These are phyloP conservation scores for Ochropleura leucogaster DNA, from an alignment of 2,888 invertebrate species.

Conservation along the genomic window DNA sequence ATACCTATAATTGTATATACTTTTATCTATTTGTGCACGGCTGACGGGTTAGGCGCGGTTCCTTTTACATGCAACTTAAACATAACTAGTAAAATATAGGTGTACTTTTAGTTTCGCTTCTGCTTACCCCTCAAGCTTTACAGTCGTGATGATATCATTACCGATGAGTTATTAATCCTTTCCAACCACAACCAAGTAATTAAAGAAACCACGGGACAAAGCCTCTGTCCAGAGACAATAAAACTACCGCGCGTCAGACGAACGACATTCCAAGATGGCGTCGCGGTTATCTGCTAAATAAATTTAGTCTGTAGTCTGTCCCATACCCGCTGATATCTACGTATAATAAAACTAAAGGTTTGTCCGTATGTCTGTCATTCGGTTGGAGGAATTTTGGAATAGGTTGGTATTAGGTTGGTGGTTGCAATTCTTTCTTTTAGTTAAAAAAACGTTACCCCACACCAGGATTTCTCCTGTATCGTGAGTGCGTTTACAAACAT, in stretches of 20 bases:
- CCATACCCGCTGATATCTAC: constrained; percentile 47
- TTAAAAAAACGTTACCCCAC: too few relatives aligned
- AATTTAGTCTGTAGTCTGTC: constrained; percentile 68
- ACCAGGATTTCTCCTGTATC: too few relatives aligned
- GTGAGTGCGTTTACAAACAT: too few relatives aligned
- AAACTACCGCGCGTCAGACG: constrained; percentile 48
- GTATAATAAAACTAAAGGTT: constrained; percentile 57
- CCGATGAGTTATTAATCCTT: not conserved
- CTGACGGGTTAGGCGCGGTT: too few relatives aligned
- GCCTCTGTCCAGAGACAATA: constrained; percentile 44
- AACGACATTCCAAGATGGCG: constrained; percentile 77
- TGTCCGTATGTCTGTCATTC: constrained; percentile 27
- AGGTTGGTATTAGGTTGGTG: not conserved
- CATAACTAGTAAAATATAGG: too few relatives aligned
- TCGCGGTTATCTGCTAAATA: constrained; percentile 76
- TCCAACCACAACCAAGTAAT: constrained; percentile 8
- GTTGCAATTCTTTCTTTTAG: too few relatives aligned
- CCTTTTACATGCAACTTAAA: too few relatives aligned
- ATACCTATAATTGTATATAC: too few relatives aligned
- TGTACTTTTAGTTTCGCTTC: too few relatives aligned
- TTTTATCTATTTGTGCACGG: too few relatives aligned
- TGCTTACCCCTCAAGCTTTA: too few relatives aligned
- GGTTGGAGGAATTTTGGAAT: not conserved
- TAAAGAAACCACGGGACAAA: constrained; percentile 33
- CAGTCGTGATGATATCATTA: too few relatives aligned